Conservation (phyloP, 2,113 vertebrate species). For the Melanerpes aurifrons region DNA sequence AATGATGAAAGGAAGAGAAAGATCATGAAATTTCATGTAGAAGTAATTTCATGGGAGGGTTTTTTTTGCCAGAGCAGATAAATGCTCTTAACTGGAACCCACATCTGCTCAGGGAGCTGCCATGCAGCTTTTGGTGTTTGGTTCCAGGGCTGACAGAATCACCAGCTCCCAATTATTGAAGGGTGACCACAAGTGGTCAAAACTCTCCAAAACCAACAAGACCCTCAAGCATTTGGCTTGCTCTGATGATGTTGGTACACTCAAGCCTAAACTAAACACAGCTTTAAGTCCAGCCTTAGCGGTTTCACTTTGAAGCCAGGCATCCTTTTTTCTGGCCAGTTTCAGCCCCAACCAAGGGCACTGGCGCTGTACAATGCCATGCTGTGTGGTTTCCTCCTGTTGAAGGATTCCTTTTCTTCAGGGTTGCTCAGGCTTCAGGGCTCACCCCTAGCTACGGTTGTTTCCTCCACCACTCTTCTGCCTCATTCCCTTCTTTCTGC, state of each 20-base stretch:
- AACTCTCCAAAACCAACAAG: neutral
- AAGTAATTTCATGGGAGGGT: neutral
- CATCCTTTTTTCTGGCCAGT: neutral
- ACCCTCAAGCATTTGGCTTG: fast-evolving
- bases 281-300: neutral
- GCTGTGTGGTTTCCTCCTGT: neutral
- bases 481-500: neutral
- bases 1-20: neutral
- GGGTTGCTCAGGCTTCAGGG: neutral
- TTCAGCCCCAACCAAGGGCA: neutral
- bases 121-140: fast-evolving
- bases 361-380: neutral
- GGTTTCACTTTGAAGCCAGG: fast-evolving
- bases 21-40: no score
- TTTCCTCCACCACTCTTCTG: neutral
- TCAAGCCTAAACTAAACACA: neutral
- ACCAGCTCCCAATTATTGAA: fast-evolving
- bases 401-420: neutral
- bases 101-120: fast-evolving
- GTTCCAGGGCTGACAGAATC: fast-evolving
- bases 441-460: fast-evolving
- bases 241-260: fast-evolving
- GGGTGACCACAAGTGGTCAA: fast-evolving
- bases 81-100: fast-evolving
- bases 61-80: neutral